A percentile compares a stretch with the other conserved stretches of the same genome.
These are phyloP conservation scores for Aplysina aerophoba DNA, from an alignment of 37 sponge, comb jelly and placozoan species.

Conservation along the genomic window DNA sequence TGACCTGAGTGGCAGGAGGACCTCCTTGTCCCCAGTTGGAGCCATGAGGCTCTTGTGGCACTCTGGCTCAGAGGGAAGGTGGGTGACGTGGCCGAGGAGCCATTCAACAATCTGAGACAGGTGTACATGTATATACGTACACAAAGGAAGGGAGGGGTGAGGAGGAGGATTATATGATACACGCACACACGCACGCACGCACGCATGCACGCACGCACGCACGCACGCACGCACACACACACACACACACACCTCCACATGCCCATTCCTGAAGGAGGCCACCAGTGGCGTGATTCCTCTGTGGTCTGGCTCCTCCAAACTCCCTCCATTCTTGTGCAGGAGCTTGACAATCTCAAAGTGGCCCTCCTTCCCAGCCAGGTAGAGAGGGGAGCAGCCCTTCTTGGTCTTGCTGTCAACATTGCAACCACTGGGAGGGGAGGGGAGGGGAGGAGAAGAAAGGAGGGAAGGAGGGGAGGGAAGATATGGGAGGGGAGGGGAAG, in stretches of 20 bases:
- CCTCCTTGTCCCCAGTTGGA: slow-evolving; percentile 75
- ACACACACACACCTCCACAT: slow-evolving; percentile 58
- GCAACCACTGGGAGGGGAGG: slow-evolving; percentile 55
- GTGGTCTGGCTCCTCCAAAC: slow-evolving; percentile 76
- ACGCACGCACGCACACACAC: background rate
- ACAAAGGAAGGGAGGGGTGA: too few species aligned
- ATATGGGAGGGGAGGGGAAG: background rate
- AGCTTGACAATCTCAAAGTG: slow-evolving; percentile 78
- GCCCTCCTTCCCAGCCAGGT: slow-evolving; percentile 91
- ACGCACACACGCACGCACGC: too few species aligned
- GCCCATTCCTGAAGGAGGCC: slow-evolving; percentile 90
- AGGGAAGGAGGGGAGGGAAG: too few species aligned
- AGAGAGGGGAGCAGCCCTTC: slow-evolving; percentile 98
- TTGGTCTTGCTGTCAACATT: slow-evolving; percentile 93
- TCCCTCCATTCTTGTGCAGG: slow-evolving; percentile 71
- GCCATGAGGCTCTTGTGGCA: slow-evolving; percentile 94
- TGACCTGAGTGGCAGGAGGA: slow-evolving; percentile 78
- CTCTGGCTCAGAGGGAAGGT: slow-evolving; percentile 92
- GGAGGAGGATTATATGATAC: too few species aligned
- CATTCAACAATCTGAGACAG: slow-evolving; percentile 87
- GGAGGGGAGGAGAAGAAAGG: background rate
- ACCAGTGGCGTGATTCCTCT: slow-evolving; percentile 86
- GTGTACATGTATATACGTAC: background rate
- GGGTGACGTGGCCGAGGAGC: slow-evolving; percentile 88
- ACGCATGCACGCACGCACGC: background rate